These are phyloP conservation scores for Megathymus violae DNA, from an alignment of 1,140 invertebrate genomes.

Conservation along the genomic window DNA sequence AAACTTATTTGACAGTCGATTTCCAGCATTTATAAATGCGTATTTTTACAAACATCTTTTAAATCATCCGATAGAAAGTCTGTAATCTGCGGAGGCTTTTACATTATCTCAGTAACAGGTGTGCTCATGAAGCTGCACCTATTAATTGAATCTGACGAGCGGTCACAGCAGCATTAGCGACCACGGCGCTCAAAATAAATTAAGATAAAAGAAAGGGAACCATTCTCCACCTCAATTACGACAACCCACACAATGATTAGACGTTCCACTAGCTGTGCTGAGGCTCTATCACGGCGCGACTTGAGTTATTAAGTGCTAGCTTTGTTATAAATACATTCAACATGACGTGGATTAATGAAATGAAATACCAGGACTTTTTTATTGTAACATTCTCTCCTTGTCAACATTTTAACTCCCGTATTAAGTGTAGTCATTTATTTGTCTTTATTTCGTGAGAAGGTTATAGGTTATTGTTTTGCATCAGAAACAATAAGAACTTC, in stretches of 20 bases:
- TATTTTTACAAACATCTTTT: background rate
- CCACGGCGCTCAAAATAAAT: conserved; percentile 69
- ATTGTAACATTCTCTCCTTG: conserved; percentile 65
- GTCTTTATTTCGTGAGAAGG: conserved; percentile 58
- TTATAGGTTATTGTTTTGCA: conserved; percentile 59
- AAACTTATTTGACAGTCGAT: background rate
- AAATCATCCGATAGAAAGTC: background rate
- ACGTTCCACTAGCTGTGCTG: conserved; percentile 64
- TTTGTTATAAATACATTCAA: conserved; percentile 77
- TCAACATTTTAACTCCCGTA: conserved; percentile 76
- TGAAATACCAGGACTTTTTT: conserved; percentile 65
- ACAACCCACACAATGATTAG: conserved; percentile 78
- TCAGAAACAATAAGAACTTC: conserved; percentile 34
- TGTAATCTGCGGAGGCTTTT: background rate
- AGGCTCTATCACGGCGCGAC: conserved; percentile 50
- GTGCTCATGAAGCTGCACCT: conserved; percentile 55
- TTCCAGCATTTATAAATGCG: background rate
- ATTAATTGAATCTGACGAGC: conserved; percentile 74
- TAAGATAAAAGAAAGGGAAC: conserved; percentile 75
- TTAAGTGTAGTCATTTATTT: conserved; percentile 72
- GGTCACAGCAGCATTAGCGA: conserved; percentile 77
- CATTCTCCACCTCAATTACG: conserved; percentile 74
- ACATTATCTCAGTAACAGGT: conserved; percentile 51
- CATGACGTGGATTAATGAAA: conserved; percentile 73
- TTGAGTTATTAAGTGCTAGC: conserved; percentile 73